Evolutionary conservation across 2,797 vertebrate genomes (phyloP), one percentile per base, ranked within the genome.

Genomic region (Dromococcyx pavoninus): DNA sequence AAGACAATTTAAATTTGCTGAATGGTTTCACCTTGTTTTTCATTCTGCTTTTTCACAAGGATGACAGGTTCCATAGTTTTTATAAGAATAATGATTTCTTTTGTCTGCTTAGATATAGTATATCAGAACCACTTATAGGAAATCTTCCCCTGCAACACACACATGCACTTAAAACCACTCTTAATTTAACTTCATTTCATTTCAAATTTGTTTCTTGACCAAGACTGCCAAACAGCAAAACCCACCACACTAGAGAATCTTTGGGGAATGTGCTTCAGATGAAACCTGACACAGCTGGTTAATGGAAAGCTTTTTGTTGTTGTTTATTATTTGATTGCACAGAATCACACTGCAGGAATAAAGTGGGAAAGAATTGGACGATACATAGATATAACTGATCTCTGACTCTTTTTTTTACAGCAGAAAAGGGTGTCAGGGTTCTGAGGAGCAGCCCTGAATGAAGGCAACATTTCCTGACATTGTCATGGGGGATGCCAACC

Each of bases 141-240:
- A 75, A 27, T 51, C 27, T 44, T 69, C 5, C 32, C 7, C 41
- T 66, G 35, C 10, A 80, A 70, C 18, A 66, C 17, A 57, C 21
- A 28, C 4, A 53, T 15, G 23, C n/a, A n/a, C 64, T 80, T 90
- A 61, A 94, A 89, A 77, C 18, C 48, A 64, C 72, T 39, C 54
- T 86, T 76, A 67, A 61, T 94, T 95, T 86, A 93, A 84, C 19
- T 17, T 79, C 53, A 67, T 86, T 93, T 94, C 61, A 94, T 87
- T 91, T 91, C 10, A 78, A 46, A 92, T 84, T 89, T 67, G 51
- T 73, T 89, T 83, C 54, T 69, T 92, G 79, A 80, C 83, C 14
- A 67, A 74, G 58, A 30, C 43, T 94, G 70, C 70, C 93, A 93
- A 94, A 65, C 37, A 82, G 65, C 35, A 93, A 91, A 92, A 61